These are phyloP conservation scores for Corynorhinus townsendii DNA, from an alignment of 2,113 vertebrate species.

Conservation along the genomic window DNA sequence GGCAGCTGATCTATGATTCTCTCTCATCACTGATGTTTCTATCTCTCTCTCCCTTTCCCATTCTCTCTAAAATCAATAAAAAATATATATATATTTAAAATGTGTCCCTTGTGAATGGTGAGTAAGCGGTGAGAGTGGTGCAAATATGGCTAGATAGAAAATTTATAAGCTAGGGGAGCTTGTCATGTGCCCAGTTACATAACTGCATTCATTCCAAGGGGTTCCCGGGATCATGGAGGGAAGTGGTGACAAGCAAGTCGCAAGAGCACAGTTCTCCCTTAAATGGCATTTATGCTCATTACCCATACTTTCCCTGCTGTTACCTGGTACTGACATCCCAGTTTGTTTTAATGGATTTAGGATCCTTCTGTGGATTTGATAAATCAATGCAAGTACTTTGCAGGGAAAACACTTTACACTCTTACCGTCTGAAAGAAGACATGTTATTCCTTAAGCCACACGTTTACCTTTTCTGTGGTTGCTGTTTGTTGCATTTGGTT, in stretches of 20 bases:
- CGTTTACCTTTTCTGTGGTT: not conserved
- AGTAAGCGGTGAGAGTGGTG: not conserved
- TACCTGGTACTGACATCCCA: slow-evolving; percentile 52
- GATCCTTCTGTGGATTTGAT: slow-evolving; percentile 30
- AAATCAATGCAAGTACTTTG: slow-evolving; percentile 58
- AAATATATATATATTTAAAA: no score
- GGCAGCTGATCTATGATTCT: no score
- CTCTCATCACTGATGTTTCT: no score
- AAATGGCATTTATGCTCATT: slow-evolving; percentile 36
- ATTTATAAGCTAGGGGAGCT: not conserved
- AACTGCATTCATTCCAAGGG: not conserved
- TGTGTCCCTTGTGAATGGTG: not conserved
- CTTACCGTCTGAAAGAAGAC: slow-evolving; percentile 45
- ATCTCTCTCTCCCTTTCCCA: no score
- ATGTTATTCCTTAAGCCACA: slow-evolving; percentile 39
- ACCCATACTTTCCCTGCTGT: slow-evolving; percentile 18
- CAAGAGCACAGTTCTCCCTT: not conserved
- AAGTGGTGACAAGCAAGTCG: not conserved
- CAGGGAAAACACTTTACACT: slow-evolving; percentile 40
- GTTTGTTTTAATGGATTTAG: slow-evolving; percentile 47
- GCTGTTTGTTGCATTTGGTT: slow-evolving; percentile 43
- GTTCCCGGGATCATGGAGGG: not conserved
- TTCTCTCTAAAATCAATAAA: no score
- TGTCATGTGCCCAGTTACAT: not conserved
- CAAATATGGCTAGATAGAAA: not conserved